Evolutionary conservation across 1,140 invertebrate genomes (phyloP), one percentile per base, ranked within the genome.

Genomic region (Druon quercuslanigerum): DNA sequence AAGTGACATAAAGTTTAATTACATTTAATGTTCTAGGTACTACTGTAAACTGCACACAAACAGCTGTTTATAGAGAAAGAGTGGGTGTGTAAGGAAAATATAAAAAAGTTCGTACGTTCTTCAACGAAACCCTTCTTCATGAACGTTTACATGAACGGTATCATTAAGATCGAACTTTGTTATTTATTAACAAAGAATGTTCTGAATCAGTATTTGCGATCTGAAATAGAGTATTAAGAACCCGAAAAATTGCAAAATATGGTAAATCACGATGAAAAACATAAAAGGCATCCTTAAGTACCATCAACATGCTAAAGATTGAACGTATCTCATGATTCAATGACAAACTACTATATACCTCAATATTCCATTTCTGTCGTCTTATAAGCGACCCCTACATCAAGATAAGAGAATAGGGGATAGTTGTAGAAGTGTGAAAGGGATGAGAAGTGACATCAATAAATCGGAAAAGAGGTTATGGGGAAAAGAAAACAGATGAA

Each of bases 401-500:
- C 57, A 33, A 33, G 57, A 66, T 66, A 66, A 33, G 25, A 40
- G 57, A 66, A 66, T 33, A 40, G 57, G 57, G 25, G 57, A 33
- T 33, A 13, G 0, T 66, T 14, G 20, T 5, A 17, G 16, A 33
- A 66, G 20, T 66, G 25, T 66, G 16, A 33, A 66, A 13, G 57
- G 33, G 57, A 66, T 66, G 33, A 66, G 57, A 33, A 66, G 57
- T 33, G 40, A 9, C 9, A 46, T 9, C 40, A 6, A 46, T 46
- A 46, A 46, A 46, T 11, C 40, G 66, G 56, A 51, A 57, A 74
- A 46, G 16, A 51, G 56, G 76, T 79, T 76, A 83, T 79, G 60
- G 75, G 25, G 33, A 40, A 66, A 40, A 3, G 16, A 20, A 40
- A 16, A 66, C 57, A 66, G 25, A 25, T n/a, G 25, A 16, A 66